Evolutionary conservation across 2,797 vertebrate species (phyloP), one percentile per base, ranked within the genome.

Genomic region (Pseudomugil tenellus): DNA sequence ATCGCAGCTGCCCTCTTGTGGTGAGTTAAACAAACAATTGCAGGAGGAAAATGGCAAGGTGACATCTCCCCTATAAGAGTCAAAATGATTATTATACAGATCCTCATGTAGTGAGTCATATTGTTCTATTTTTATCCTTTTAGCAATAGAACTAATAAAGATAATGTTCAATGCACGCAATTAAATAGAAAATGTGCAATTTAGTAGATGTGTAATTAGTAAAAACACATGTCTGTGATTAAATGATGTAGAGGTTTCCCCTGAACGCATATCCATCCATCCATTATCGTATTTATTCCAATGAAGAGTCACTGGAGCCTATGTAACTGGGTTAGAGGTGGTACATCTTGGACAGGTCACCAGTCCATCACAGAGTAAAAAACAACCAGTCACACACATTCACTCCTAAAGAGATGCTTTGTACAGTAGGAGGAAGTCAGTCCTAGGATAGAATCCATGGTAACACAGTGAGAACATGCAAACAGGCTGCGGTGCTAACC

Each of bases 1-100:
- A 88, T 26, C 86, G 63, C 81, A 91, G 78, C 76, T 86, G 92
- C 91, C 90, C 91, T 88, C 92, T 86, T 74, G 89, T 91, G 92
- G 91, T 34, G 62, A 10, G 13, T 76, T 51, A 7, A 25, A 28
- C 59, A 6, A 85, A 34, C 11, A 46, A 14, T 21, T 26, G 29
- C 14, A 31, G 8, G 41, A 6, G 37, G 57, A 60, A 37, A 53
- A 35, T 35, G 58, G 69, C 28, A 63, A 58, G 54, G 48, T 26
- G 52, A 23, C 35, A 31, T 53, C 41, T 6, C 6, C 10, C 49
- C 21, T 59, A 49, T 31, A 58, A 23, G 49, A 52, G 6, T 25
- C 23, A 52, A 46, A 6, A 41, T 13, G 39, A 34, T 58, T 57
- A n/a, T 26, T 6, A 3, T 29, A 29, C 29, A 46, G 0, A 28